Conservation (phyloP, 2,113 vertebrate genomes). For the Gopherus flavomarginatus region DNA sequence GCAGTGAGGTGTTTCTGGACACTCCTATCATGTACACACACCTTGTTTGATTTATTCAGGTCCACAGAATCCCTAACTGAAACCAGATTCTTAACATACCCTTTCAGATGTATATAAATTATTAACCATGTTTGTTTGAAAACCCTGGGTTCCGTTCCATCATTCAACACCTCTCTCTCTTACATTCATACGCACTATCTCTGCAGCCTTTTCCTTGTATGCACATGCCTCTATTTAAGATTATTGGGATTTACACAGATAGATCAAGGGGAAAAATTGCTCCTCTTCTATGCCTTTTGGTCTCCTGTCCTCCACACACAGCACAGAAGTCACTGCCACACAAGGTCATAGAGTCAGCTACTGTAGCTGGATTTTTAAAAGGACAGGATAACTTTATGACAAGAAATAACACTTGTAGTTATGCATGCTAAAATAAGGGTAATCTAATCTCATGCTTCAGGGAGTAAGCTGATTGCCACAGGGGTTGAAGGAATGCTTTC, state of each 20-base stretch:
- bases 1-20: background rate
- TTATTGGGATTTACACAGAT: background rate
- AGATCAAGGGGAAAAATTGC: background rate
- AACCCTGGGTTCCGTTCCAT: background rate
- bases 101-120: background rate
- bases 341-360: background rate
- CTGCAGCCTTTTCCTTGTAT: background rate
- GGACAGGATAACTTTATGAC: background rate
- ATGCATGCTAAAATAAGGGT: conserved; percentile 37
- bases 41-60: background rate
- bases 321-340: background rate
- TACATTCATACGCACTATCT: background rate
- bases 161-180: background rate
- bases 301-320: background rate
- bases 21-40: background rate
- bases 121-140: background rate
- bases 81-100: background rate
- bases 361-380: conserved; percentile 2
- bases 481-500: background rate
- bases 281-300: background rate
- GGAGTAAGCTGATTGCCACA: conserved; percentile 6
- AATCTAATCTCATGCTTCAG: conserved; percentile 48
- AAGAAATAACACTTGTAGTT: background rate
- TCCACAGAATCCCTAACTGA: background rate
- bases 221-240: background rate